These are phyloP conservation scores for Erebia palarica DNA, from an alignment of 2,888 invertebrate genomes.

Conservation along the genomic window DNA sequence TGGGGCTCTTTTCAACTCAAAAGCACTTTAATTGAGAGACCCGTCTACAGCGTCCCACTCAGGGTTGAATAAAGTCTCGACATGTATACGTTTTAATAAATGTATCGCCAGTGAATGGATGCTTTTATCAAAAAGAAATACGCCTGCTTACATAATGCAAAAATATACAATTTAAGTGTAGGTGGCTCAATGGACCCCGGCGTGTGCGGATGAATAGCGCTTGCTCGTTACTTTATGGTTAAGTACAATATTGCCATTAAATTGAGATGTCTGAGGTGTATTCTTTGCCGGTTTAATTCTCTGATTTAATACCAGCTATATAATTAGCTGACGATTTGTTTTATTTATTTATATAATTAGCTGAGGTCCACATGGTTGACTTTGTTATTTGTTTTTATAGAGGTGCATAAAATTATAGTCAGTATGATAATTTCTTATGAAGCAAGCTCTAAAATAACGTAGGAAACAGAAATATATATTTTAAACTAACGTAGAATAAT, in stretches of 20 bases:
- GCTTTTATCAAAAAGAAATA: conserved; percentile 72
- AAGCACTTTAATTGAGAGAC: conserved; percentile 57
- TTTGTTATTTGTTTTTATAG: too few relatives aligned
- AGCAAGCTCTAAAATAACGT: too few relatives aligned
- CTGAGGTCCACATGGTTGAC: neutral
- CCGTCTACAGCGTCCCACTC: conserved; percentile 69
- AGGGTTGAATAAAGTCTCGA: conserved; percentile 59
- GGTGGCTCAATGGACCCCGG: conserved; percentile 63
- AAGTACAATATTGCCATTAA: conserved; percentile 56
- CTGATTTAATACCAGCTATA: neutral
- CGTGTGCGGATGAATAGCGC: conserved; percentile 57
- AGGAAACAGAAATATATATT: too few relatives aligned
- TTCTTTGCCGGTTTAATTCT: conserved; percentile 3
- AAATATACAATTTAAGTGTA: conserved; percentile 76
- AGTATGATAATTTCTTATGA: neutral
- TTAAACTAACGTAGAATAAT: too few relatives aligned
- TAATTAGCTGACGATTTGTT: neutral
- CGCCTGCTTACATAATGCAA: conserved; percentile 64
- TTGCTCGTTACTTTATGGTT: conserved; percentile 59
- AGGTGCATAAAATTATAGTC: neutral
- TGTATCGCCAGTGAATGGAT: conserved; percentile 76
- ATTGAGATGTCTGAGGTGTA: conserved; percentile 53
- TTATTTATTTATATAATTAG: neutral
- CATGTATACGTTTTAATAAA: conserved; percentile 78
- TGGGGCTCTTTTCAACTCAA: conserved; percentile 50